Evolutionary conservation across 2,797 vertebrate genomes (phyloP), one percentile per base, ranked within the genome.

Genomic region (Acipenser ruthenus): DNA sequence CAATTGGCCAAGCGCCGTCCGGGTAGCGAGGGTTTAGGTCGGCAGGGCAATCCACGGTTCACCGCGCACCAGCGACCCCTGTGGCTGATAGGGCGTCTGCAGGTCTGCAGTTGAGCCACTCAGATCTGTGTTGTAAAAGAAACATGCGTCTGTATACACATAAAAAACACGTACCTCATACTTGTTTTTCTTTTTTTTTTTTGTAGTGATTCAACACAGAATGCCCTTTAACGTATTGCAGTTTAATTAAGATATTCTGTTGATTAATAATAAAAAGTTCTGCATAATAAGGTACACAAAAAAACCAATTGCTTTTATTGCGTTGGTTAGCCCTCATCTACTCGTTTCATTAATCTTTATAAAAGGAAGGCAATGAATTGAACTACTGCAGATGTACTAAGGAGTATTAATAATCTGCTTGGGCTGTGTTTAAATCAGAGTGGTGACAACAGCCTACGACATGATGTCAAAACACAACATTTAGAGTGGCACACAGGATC

Each of bases 71-170:
- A 18, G 1, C 15, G 15, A 18, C 15, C 15, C 15, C 15, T 18
- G 15, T 18, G 15, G 15, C 15, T 18, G 15, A 18, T 18, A 18
- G 15, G 15, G 15, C 15, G 1, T 18, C 15, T 18, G 15, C 15
- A 15, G 15, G 15, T 18, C 15, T 18, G 15, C 15, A 18, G 15
- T 18, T 15, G 15, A 18, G 15, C 15, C 15, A 18, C 18, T 18
- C 15, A 18, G 15, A 18, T 18, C 15, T 18, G 15, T 18, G 15
- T 18, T 18, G 15, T n/a, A n/a, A n/a, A n/a, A n/a, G 48, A 71
- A 37, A 79, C 66, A 73, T 73, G 75, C 72, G 82, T 79, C 82
- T 73, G 72, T 80, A 55, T 55, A 4, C n/a, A 55, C 9, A 6
- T 3, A 37, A 37, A 37, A 37, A 37, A 37, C 23, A 37, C 23